Base-by-base conservation (phyloP, 2,113 vertebrate genomes). In the Coryphaenoides rupestris region DNA sequence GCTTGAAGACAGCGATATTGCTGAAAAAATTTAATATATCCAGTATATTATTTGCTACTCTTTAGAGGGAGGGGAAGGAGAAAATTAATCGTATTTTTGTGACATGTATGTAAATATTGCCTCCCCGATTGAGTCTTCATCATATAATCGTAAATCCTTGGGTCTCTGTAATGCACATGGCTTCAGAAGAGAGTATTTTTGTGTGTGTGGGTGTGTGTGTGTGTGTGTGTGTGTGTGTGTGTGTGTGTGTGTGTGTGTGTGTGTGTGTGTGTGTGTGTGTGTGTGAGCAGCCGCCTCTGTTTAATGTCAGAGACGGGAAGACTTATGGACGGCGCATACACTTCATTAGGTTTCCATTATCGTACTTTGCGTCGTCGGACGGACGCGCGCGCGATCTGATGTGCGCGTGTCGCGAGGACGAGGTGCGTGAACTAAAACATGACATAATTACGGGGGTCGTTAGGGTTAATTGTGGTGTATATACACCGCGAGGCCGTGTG, bases 401-500 rank as follows among this genome's bases (percentile, higher is more conserved):
- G 84, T 81, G 68, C n/a, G n/a, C 62, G 49, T 40, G 7, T 75
- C 50, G 77, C 82, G 80, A 72, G 70, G 68, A 75, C 81, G 66
- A 83, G 78, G 80, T 74, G 72, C 62, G 66, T 70, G 72, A 71
- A 76, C 70, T 70, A 65, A 70, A 68, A 75, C 77, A 79, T 77
- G 83, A 85, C 84, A 79, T 83, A 82, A 86, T 87, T 83, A 86
- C 33, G 74, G 70, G 61, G 82, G 84, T 86, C 80, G 74, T 86
- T 85, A 82, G 47, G 85, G 86, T 88, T 87, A 87, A 88, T 88
- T 87, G 83, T 80, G 76, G 65, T 70, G n/a, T n/a, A n/a, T n/a
- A 81, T 68, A 45, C 9, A 40, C 63, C 64, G 75, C 62, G 7
- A 13, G 33, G 33, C 33, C 78, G 69, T 69, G 55, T 78, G 75